phyloP scores from a whole-genome alignment of 2,113 vertebrate genomes.

The Callocephalon fimbriatum region DNA sequence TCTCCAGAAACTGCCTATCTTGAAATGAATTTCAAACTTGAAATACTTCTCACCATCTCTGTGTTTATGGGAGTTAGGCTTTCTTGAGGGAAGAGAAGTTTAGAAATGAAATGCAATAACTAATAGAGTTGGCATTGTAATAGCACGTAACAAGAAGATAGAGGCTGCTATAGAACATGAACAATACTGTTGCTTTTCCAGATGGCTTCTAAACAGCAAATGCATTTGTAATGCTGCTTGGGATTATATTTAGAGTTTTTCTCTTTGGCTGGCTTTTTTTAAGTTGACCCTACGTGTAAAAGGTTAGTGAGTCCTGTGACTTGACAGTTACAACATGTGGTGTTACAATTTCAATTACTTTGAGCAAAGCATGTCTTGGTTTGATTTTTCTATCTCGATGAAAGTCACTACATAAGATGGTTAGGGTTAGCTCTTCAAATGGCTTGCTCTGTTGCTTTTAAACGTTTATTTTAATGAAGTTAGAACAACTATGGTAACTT shows the following conservation, averaged over 20 bases:
- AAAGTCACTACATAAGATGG: neutral
- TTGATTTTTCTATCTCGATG: constrained; percentile 13
- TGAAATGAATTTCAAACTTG: neutral
- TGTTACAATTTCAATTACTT: neutral
- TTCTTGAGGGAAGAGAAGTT: neutral
- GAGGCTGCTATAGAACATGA: constrained; percentile 9
- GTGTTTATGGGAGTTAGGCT: neutral
- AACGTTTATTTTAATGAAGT: neutral
- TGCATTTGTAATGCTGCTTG: constrained; percentile 35
- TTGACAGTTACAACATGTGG: constrained; percentile 3
- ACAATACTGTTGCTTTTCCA: constrained; percentile 61
- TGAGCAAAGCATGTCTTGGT: neutral
- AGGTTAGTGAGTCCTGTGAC: constrained; percentile 18
- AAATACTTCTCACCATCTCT: neutral
- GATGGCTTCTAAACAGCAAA: constrained; percentile 53
- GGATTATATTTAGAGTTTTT: constrained; percentile 50
- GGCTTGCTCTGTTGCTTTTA: neutral
- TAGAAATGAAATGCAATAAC: neutral
- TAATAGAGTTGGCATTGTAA: neutral
- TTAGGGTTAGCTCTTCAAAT: neutral
- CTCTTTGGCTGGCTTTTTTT: neutral
- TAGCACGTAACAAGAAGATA: constrained; percentile 1
- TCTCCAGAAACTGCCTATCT: neutral
- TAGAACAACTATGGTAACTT: neutral
- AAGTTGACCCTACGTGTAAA: constrained; percentile 28